Evolutionary conservation across 2,888 invertebrate genomes (phyloP).

Genomic region (Pammene fasciana): DNA sequence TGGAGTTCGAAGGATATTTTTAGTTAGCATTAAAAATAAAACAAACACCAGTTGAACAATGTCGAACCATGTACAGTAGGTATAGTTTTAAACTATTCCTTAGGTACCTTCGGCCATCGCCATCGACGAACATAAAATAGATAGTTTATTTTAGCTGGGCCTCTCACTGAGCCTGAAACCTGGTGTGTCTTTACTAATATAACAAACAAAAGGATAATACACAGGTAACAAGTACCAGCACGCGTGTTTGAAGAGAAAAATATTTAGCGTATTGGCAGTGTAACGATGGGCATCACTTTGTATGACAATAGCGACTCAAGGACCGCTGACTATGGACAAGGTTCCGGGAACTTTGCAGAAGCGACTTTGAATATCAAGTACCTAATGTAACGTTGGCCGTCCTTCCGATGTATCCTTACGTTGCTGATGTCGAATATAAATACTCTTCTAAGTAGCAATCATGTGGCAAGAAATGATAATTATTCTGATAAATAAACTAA

Average conservation of each 20-base stretch:
- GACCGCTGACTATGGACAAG: conserved; percentile 56
- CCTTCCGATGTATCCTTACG: conserved; percentile 53
- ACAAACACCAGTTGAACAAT: no score
- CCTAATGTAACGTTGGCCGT: conserved; percentile 62
- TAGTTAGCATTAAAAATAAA: no score
- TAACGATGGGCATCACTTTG: conserved; percentile 52
- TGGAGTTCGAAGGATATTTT: no score
- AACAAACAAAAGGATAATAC: no score
- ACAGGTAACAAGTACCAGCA: no score
- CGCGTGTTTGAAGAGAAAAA: not conserved
- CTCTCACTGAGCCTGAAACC: no score
- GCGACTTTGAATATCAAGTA: conserved; percentile 68
- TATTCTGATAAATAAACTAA: not conserved
- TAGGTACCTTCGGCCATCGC: no score
- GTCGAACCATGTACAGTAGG: no score
- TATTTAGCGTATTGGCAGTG: not conserved
- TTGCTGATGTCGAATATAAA: conserved; percentile 28
- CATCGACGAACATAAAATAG: no score
- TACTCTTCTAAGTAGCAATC: conserved; percentile 12
- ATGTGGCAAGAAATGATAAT: not conserved
- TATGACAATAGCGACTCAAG: conserved; percentile 48
- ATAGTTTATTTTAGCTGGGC: no score
- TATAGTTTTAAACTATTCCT: no score
- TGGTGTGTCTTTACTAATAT: no score
- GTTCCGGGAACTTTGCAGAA: conserved; percentile 69